phyloP scores from a whole-genome alignment of 1,140 invertebrate genomes.

The Bombus impatiens region DNA sequence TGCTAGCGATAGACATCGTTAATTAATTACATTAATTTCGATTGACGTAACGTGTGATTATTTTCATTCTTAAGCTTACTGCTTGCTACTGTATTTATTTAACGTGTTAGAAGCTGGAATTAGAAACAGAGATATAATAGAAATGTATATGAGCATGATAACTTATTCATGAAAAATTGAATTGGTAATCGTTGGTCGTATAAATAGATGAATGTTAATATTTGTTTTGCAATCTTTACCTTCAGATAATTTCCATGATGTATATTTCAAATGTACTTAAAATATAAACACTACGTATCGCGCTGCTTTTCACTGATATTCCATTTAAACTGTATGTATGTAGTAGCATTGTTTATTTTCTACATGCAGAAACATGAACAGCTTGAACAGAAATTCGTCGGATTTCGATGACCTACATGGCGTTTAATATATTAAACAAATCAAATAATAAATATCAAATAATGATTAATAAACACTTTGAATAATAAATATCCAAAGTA shows the following conservation, averaged over 20 bases:
- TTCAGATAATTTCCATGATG: neutral
- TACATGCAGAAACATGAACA: neutral
- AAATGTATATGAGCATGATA: neutral
- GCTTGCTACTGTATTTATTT: neutral
- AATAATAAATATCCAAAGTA: no score
- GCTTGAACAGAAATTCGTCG: neutral
- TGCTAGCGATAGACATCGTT: neutral
- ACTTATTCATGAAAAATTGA: neutral
- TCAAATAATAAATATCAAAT: neutral
- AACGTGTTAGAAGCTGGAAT: neutral
- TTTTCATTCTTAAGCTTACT: neutral
- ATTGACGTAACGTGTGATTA: no score
- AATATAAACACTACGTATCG: neutral
- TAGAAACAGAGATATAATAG: neutral
- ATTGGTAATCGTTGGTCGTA: neutral
- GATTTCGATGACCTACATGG: neutral
- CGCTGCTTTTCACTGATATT: neutral
- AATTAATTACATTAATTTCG: neutral
- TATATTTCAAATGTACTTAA: neutral
- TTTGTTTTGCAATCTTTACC: neutral
- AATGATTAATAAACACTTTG: neutral
- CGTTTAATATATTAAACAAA: neutral
- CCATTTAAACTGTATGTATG: neutral
- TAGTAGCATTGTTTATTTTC: neutral
- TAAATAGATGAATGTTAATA: neutral